Evolutionary conservation across 2,888 invertebrate species (phyloP), one percentile per base, ranked within the genome.

Genomic region (Ernsta delagoae): DNA sequence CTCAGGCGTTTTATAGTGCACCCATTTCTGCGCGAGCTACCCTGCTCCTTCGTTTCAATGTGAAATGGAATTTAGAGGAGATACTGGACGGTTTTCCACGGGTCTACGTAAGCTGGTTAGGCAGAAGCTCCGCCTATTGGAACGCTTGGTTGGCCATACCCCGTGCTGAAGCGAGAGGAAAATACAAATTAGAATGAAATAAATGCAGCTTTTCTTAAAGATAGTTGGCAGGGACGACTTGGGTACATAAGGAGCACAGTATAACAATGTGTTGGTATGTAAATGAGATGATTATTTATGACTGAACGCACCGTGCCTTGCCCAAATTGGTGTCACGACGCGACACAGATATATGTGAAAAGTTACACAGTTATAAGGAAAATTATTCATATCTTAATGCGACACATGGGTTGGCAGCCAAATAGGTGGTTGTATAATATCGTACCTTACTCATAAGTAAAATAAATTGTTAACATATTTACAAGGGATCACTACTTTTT

Each of bases 1-100:
- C 70, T 92, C 91, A 92, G 89, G 92, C 93, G 92, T 88, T 91
- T 89, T 90, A 84, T 92, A 90, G 89, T 82, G 81, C 88, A 84
- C 75, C 90, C 89, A 89, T 24, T 63, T 1, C 54, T 11, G 24
- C 36, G 7, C 71, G 85, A 80, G 65, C 86, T 77, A 1, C 86
- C 80, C 71, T 76, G 70, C 76, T 76, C 75, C 83, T 79, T 80
- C 72, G 71, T 72, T 61, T 71, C 74, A 70, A 79, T 75, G 70
- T 71, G 76, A 81, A 83, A 77, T 72, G 70, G 79, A 77, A 73
- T 75, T 70, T 71, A 63, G 70, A 77, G 82, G 83, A 81, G 83
- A 74, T 73, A 74, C 74, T 73, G 68, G 75, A 80, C 80, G 83
- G 79, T 83, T 86, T 87, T 84, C 76, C 82, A 82, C 31, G 80